Evolutionary conservation across 2,888 invertebrate species (phyloP).

Genomic region (Eremobia ochroleuca): DNA sequence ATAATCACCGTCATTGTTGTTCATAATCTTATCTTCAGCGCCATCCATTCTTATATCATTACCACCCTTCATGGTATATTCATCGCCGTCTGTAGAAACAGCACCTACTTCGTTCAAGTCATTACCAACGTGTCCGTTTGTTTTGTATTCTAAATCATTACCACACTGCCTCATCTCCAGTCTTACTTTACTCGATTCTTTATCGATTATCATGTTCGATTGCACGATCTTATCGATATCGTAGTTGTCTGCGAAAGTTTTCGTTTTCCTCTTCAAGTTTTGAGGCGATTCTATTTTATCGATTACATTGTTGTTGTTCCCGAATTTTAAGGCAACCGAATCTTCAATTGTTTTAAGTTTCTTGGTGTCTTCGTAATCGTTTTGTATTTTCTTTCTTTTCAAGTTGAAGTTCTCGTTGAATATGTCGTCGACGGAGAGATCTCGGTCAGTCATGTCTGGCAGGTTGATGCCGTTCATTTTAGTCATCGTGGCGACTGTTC

Average conservation of each 20-base stretch:
- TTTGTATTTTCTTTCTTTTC: conserved; percentile 79
- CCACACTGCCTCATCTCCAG: conserved; percentile 77
- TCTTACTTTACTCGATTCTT: conserved; percentile 81
- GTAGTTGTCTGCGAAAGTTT: conserved; percentile 74
- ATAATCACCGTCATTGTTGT: conserved; percentile 71
- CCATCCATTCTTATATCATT: conserved; percentile 68
- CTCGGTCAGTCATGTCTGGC: conserved; percentile 81
- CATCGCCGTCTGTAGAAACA: conserved; percentile 68
- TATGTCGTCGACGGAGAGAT: conserved; percentile 82
- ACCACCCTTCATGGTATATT: conserved; percentile 74
- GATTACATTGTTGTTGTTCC: conserved; percentile 77
- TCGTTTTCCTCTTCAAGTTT: conserved; percentile 78
- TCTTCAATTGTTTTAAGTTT: conserved; percentile 63
- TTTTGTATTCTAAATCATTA: conserved; percentile 66
- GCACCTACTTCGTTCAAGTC: conserved; percentile 62
- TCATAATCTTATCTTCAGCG: conserved; percentile 69
- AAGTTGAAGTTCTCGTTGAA: conserved; percentile 80
- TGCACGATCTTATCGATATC: conserved; percentile 79
- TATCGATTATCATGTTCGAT: conserved; percentile 83
- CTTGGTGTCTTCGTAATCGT: conserved; percentile 70
- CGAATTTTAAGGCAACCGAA: conserved; percentile 61
- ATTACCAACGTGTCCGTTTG: conserved; percentile 61
- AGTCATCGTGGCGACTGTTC: conserved; percentile 81
- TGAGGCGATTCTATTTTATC: conserved; percentile 70
- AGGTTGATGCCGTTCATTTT: conserved; percentile 84